Conservation (phyloP, 2,888 invertebrate genomes). For the Drosophila eohydei region DNA sequence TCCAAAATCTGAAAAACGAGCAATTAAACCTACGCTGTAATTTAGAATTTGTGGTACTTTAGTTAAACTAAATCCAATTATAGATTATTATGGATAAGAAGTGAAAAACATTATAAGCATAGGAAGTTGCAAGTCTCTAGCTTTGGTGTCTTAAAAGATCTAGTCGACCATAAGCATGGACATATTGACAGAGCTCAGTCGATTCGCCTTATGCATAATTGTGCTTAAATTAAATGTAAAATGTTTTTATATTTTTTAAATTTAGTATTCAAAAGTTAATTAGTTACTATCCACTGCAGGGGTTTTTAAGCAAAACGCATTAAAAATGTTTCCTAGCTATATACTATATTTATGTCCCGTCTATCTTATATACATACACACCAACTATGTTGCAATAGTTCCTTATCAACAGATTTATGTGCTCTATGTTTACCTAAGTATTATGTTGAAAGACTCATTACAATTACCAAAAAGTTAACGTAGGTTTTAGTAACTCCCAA, state of each 20-base stretch:
- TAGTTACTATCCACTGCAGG: conserved; percentile 9
- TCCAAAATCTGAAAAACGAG: too few relatives aligned
- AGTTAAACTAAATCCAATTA: too few relatives aligned
- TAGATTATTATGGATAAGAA: too few relatives aligned
- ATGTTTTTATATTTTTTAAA: not conserved
- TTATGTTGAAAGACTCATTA: conserved; percentile 65
- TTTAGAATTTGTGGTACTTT: too few relatives aligned
- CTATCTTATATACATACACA: conserved; percentile 18
- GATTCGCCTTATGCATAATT: too few relatives aligned
- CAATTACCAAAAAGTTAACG: conserved; percentile 71
- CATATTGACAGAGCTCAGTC: too few relatives aligned
- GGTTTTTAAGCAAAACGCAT: conserved; percentile 12
- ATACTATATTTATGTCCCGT: conserved; percentile 26
- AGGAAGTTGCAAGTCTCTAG: too few relatives aligned
- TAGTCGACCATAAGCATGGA: too few relatives aligned
- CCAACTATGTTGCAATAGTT: conserved; percentile 49
- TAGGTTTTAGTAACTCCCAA: conserved; percentile 53
- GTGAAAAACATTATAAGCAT: too few relatives aligned
- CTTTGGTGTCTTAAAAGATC: too few relatives aligned
- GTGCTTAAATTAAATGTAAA: not conserved
- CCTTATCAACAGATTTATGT: conserved; percentile 42
- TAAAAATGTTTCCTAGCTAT: conserved; percentile 57
- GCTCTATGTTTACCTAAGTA: conserved; percentile 24
- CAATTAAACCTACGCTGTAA: too few relatives aligned
- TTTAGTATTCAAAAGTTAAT: not conserved